Evolutionary conservation across 2,113 vertebrate species (phyloP).

Genomic region (Pyxicephalus adspersus): DNA sequence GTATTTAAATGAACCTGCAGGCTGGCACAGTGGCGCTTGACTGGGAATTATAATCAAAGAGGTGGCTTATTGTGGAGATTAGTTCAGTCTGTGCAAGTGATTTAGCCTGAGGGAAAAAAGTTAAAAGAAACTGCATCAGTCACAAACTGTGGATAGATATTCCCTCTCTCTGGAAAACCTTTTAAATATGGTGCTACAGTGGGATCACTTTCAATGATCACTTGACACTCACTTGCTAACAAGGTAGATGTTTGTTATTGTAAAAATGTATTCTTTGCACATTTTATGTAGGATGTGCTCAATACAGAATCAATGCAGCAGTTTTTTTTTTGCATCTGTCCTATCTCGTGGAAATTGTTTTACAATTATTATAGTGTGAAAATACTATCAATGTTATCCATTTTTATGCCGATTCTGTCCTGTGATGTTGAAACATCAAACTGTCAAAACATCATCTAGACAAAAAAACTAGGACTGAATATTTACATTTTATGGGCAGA

Average conservation of each 20-base stretch:
- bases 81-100: slow-evolving; percentile 64
- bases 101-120: slow-evolving; percentile 64
- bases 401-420: no score
- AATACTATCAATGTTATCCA: no score
- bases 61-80: slow-evolving; percentile 65
- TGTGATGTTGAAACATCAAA: no score
- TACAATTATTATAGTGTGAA: no score
- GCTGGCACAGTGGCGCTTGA: slow-evolving; percentile 65
- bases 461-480: no score
- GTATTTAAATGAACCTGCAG: slow-evolving; percentile 66
- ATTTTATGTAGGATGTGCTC: background rate
- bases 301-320: no score
- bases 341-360: no score
- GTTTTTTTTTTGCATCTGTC: no score
- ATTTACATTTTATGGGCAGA: no score
- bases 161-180: slow-evolving; percentile 52
- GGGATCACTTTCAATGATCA: slow-evolving; percentile 21
- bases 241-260: slow-evolving; percentile 19
- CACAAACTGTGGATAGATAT: slow-evolving; percentile 63
- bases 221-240: slow-evolving; percentile 15
- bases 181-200: slow-evolving; percentile 51
- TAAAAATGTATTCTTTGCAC: background rate
- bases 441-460: no score
- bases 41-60: slow-evolving; percentile 69
- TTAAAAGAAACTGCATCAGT: slow-evolving; percentile 64